Evolutionary conservation across 2,888 invertebrate species (phyloP).

Genomic region (Drosophila limbata): DNA sequence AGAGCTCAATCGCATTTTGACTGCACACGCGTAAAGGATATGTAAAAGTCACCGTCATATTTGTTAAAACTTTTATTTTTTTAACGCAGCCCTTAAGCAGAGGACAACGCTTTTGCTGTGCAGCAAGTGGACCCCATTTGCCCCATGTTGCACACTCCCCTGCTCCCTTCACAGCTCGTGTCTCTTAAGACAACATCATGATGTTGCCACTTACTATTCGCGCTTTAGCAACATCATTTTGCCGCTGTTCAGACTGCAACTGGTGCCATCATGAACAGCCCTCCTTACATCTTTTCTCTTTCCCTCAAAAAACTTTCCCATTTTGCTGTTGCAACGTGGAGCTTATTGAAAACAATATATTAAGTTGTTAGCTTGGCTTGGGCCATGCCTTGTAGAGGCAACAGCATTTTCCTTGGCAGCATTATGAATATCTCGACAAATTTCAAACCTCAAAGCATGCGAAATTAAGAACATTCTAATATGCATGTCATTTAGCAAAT

Average conservation of each 20-base stretch:
- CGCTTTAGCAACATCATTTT: slow-evolving; percentile 63
- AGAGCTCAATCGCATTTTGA: no score
- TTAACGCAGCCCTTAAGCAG: slow-evolving; percentile 45
- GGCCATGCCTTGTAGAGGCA: not conserved
- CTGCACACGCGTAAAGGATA: slow-evolving; percentile 11
- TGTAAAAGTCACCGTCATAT: not conserved
- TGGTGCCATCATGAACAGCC: slow-evolving; percentile 13
- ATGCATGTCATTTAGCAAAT: slow-evolving; percentile 46
- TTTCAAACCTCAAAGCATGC: not conserved
- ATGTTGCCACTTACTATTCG: slow-evolving; percentile 73
- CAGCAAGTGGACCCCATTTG: slow-evolving; percentile 18
- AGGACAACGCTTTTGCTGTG: slow-evolving; percentile 36
- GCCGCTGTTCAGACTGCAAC: slow-evolving; percentile 26
- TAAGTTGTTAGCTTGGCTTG: slow-evolving; percentile 14
- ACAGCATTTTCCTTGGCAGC: not conserved
- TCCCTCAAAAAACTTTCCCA: not conserved
- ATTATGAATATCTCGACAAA: slow-evolving; percentile 12
- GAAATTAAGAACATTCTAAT: slow-evolving; percentile 16
- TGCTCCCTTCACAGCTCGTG: not conserved
- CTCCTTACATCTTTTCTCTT: not conserved
- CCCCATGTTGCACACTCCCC: not conserved
- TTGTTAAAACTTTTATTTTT: slow-evolving; percentile 11
- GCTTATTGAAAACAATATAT: slow-evolving; percentile 28
- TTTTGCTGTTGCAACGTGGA: slow-evolving; percentile 11
- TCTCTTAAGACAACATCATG: slow-evolving; percentile 47